A percentile compares a stretch with the other conserved stretches of the same genome.
Evolutionary conservation across 2,888 invertebrate species (phyloP).

Genomic region (Limnephilus auricula): DNA sequence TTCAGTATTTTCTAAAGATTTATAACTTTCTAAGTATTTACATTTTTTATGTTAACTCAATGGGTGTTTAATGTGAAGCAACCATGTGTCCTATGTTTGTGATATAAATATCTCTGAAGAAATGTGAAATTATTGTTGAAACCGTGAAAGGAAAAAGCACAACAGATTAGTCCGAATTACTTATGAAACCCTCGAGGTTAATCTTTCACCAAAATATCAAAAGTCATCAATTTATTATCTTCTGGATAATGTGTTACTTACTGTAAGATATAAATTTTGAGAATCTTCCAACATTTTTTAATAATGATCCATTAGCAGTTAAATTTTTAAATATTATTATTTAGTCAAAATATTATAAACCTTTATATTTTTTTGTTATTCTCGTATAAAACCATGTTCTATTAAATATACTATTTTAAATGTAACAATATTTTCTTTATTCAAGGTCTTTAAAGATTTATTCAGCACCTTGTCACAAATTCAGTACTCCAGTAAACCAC

Average conservation of each 20-base stretch:
- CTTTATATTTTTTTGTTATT: slow-evolving; percentile 50
- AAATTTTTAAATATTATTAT: slow-evolving; percentile 30
- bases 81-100: neutral
- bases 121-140: neutral
- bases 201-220: neutral
- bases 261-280: neutral
- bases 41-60: neutral
- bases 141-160: neutral
- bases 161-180: neutral
- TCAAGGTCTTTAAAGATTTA: neutral
- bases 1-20: neutral
- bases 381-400: slow-evolving; percentile 41
- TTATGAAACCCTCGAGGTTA: neutral
- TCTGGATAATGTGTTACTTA: neutral
- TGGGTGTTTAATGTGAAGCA: neutral
- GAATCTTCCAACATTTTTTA: neutral
- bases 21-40: neutral
- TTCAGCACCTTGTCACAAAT: neutral
- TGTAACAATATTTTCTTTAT: slow-evolving; percentile 27
- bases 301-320: slow-evolving; percentile 12
- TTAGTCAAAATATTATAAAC: slow-evolving; percentile 40
- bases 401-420: slow-evolving; percentile 43
- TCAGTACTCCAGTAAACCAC: no score
- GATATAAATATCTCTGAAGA: neutral
- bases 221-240: neutral